phyloP scores from a whole-genome alignment of 2,888 invertebrate species.

The Polylopha cassiicola region DNA sequence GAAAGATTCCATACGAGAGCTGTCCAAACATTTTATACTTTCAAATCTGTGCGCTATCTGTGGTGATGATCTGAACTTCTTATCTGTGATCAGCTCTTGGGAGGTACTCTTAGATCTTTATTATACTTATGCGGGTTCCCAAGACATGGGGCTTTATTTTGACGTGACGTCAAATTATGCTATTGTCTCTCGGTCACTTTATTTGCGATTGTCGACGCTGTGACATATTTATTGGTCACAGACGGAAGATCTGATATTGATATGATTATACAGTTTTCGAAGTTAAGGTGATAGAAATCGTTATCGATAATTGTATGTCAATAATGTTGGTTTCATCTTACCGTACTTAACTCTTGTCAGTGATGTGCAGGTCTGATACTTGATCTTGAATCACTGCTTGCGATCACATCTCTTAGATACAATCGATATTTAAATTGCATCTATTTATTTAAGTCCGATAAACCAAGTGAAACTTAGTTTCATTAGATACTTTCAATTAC shows the following conservation, averaged over 20 bases:
- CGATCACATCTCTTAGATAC: no score
- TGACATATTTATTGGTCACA: slow-evolving; percentile 70
- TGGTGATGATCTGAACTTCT: slow-evolving; percentile 70
- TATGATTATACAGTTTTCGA: slow-evolving; percentile 54
- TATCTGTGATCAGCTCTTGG: slow-evolving; percentile 68
- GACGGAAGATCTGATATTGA: slow-evolving; percentile 52
- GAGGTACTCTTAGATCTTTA: slow-evolving; percentile 72
- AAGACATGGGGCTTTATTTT: slow-evolving; percentile 43
- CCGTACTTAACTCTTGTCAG: no score
- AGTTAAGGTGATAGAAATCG: slow-evolving; percentile 36
- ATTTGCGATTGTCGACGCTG: slow-evolving; percentile 46
- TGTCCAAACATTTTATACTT: slow-evolving; percentile 77
- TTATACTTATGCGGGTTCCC: slow-evolving; percentile 68
- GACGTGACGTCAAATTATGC: slow-evolving; percentile 65
- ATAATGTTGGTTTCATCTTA: no score
- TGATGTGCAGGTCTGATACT: no score
- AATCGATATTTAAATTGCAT: no score
- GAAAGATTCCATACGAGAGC: slow-evolving; percentile 72
- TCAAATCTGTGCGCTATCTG: slow-evolving; percentile 71
- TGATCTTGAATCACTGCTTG: no score
- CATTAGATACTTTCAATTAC: no score
- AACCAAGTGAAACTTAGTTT: no score
- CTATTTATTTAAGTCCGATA: no score
- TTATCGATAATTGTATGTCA: slow-evolving; percentile 17
- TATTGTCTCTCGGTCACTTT: slow-evolving; percentile 60